Percentiles rank a stretch among this genome's conserved stretches.
These are phyloP conservation scores for Biston stratarius DNA, from an alignment of 2,888 invertebrate genomes.

Conservation along the genomic window DNA sequence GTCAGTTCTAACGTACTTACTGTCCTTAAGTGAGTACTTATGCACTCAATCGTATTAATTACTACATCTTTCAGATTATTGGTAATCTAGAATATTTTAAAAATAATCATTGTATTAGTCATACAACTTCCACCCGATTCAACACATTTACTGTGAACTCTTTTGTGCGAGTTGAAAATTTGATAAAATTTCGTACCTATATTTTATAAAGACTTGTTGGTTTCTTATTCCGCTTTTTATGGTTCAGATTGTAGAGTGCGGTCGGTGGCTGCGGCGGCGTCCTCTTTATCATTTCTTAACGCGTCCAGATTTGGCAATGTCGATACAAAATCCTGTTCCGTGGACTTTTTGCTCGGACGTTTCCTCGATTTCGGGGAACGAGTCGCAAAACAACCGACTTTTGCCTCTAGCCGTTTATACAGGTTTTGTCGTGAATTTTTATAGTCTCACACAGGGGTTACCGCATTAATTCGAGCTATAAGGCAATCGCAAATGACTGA, in stretches of 20 bases:
- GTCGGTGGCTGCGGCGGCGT: constrained; percentile 67
- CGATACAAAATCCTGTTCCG: constrained; percentile 84
- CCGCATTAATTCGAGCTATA: constrained; percentile 69
- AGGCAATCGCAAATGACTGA: constrained; percentile 62
- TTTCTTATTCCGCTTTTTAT: constrained; percentile 55
- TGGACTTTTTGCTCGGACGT: constrained; percentile 79
- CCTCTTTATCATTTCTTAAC: constrained; percentile 84
- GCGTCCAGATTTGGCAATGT: constrained; percentile 83
- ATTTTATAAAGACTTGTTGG: constrained; percentile 42
- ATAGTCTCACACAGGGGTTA: constrained; percentile 72
- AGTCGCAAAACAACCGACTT: constrained; percentile 76
- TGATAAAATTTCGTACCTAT: not conserved
- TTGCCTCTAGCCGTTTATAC: constrained; percentile 81
- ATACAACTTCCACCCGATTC: not conserved
- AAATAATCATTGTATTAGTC: not conserved
- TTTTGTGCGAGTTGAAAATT: not conserved
- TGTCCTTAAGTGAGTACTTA: no score
- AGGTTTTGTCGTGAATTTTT: constrained; percentile 84
- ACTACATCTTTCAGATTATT: not conserved
- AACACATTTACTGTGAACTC: not conserved
- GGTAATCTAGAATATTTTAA: not conserved
- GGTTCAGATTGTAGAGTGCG: constrained; percentile 57
- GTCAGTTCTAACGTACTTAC: not conserved
- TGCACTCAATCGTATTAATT: not conserved
- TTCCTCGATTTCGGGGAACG: constrained; percentile 84